These are phyloP conservation scores for Limosa lapponica DNA, from an alignment of 2,797 vertebrate species.

Conservation along the genomic window DNA sequence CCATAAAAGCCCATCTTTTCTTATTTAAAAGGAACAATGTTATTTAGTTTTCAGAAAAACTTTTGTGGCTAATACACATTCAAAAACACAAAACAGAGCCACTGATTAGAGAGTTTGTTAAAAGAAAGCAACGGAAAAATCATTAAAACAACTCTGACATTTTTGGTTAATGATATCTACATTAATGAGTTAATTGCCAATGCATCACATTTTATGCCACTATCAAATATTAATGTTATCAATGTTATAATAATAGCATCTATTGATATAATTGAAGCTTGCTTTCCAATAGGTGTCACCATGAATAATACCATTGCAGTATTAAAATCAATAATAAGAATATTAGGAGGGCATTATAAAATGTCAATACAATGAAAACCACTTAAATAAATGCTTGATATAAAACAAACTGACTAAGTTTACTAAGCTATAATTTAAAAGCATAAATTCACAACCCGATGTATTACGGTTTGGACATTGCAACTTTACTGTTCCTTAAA, in stretches of 20 bases:
- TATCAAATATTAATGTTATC: slow-evolving; percentile 81
- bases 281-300: slow-evolving; percentile 79
- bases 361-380: slow-evolving; percentile 76
- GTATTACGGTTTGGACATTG: not conserved
- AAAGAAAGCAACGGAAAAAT: slow-evolving; percentile 61
- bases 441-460: slow-evolving; percentile 44
- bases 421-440: slow-evolving; percentile 62
- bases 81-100: slow-evolving; percentile 16
- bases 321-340: slow-evolving; percentile 82
- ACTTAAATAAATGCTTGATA: slow-evolving; percentile 72
- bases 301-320: slow-evolving; percentile 80
- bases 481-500: slow-evolving; percentile 1
- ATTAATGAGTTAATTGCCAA: slow-evolving; percentile 80
- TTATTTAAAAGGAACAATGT: not conserved
- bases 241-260: slow-evolving; percentile 80
- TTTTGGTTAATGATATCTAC: slow-evolving; percentile 76
- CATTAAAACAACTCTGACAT: slow-evolving; percentile 68
- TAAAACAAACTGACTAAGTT: slow-evolving; percentile 74
- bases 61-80: slow-evolving; percentile 13
- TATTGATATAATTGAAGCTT: slow-evolving; percentile 80
- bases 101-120: slow-evolving; percentile 55
- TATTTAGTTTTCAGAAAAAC: slow-evolving; percentile 33
- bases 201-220: slow-evolving; percentile 76
- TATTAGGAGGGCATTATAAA: slow-evolving; percentile 79
- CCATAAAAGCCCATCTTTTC: not conserved